These are phyloP conservation scores for Cantharis rufa DNA, from an alignment of 2,888 invertebrate species.

Conservation along the genomic window DNA sequence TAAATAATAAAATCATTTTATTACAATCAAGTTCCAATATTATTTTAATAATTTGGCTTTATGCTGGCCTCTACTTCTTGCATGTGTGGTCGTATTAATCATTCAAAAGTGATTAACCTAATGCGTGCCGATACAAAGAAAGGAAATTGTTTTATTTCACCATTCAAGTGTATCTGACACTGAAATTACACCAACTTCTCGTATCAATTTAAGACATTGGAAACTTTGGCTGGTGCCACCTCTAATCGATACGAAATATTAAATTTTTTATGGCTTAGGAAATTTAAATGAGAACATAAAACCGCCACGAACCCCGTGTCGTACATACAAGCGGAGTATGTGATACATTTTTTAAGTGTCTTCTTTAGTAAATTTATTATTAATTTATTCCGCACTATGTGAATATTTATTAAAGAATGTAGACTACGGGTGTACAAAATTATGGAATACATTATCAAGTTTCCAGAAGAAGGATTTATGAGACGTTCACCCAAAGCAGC, in stretches of 20 bases:
- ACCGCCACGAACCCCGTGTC: not conserved
- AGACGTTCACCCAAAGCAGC: not conserved
- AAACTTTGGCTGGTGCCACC: not conserved
- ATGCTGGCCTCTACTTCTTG: not conserved
- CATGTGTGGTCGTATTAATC: not conserved
- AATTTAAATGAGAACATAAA: not conserved
- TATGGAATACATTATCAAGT: not conserved
- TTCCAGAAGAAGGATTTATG: not conserved
- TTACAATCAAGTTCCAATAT: not conserved
- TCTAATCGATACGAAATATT: not conserved
- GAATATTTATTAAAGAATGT: not conserved
- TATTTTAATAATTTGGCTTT: not conserved
- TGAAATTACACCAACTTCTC: not conserved
- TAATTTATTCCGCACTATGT: not conserved
- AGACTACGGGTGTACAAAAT: not conserved
- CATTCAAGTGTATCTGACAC: not conserved
- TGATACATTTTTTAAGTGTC: not conserved
- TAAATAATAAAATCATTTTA: not conserved
- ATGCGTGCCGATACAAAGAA: not conserved
- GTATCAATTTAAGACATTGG: not conserved
- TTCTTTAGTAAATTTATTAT: not conserved
- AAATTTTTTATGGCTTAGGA: not conserved
- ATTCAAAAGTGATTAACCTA: not conserved
- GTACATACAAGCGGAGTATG: not conserved
- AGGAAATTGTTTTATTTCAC: not conserved